Percentiles rank a stretch among this genome's conserved stretches.
Evolutionary conservation across 2,113 vertebrate genomes (phyloP).

Genomic region (Pan troglodytes): DNA sequence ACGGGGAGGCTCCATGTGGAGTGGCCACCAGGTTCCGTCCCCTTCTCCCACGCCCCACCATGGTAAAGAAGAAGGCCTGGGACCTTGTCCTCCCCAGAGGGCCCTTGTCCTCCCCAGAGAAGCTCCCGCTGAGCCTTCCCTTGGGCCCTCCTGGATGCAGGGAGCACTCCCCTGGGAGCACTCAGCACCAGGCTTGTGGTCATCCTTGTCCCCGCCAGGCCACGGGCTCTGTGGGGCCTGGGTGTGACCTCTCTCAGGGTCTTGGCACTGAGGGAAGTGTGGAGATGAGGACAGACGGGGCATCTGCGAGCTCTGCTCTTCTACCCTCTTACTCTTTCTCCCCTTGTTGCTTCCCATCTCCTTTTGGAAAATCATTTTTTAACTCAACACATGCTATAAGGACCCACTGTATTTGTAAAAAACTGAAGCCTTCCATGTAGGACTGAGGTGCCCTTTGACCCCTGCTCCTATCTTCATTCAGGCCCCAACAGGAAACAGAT

Average conservation of each 20-base stretch:
- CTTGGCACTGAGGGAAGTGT: too few species aligned
- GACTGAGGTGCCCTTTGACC: background rate
- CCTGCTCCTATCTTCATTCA: background rate
- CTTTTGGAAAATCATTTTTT: background rate
- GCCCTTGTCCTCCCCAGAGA: background rate
- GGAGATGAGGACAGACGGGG: background rate
- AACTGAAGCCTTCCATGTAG: background rate
- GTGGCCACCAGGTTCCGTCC: background rate
- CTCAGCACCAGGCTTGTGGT: rapidly evolving
- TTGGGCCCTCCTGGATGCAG: background rate
- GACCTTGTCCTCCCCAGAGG: background rate
- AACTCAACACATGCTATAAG: background rate
- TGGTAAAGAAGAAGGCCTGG: background rate
- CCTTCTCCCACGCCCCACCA: too few species aligned
- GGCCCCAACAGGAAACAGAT: background rate
- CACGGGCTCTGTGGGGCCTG: too few species aligned
- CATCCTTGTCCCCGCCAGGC: rapidly evolving
- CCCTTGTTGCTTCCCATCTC: background rate
- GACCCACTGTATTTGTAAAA: background rate
- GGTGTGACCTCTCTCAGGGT: background rate
- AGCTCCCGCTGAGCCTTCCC: background rate
- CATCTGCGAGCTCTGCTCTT: background rate
- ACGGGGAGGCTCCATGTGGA: background rate
- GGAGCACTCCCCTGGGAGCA: background rate
- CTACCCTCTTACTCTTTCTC: background rate